phyloP scores from a whole-genome alignment of 2,797 vertebrate species.

The Rhabdophis nuchalis region DNA sequence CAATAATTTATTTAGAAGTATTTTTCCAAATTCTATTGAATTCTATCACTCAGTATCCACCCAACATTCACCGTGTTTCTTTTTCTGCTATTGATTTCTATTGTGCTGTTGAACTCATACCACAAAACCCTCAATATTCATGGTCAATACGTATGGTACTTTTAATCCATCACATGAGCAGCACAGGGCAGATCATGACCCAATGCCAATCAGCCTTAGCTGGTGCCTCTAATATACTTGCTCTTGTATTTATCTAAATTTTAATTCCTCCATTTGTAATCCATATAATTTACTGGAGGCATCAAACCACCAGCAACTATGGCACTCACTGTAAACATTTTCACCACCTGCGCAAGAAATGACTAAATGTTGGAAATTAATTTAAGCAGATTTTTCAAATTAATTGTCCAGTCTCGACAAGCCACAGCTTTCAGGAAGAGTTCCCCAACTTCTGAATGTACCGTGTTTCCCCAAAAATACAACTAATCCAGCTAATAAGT shows the following conservation, averaged over 20 bases:
- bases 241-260: neutral
- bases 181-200: neutral
- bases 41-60: neutral
- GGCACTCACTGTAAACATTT: neutral
- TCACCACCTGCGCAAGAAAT: neutral
- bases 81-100: neutral
- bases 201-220: neutral
- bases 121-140: neutral
- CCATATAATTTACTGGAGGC: neutral
- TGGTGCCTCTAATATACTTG: neutral
- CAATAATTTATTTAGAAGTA: neutral
- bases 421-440: neutral
- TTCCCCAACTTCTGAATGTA: neutral
- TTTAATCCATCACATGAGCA: neutral
- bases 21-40: neutral
- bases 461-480: too few relatives aligned
- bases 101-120: neutral
- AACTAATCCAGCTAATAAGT: too few relatives aligned
- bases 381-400: neutral
- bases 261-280: neutral
- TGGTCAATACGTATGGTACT: neutral
- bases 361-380: neutral
- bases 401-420: neutral
- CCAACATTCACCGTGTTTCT: neutral
- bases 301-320: neutral